phyloP scores from a whole-genome alignment of 2,888 invertebrate species.

The Lithosia quadra region DNA sequence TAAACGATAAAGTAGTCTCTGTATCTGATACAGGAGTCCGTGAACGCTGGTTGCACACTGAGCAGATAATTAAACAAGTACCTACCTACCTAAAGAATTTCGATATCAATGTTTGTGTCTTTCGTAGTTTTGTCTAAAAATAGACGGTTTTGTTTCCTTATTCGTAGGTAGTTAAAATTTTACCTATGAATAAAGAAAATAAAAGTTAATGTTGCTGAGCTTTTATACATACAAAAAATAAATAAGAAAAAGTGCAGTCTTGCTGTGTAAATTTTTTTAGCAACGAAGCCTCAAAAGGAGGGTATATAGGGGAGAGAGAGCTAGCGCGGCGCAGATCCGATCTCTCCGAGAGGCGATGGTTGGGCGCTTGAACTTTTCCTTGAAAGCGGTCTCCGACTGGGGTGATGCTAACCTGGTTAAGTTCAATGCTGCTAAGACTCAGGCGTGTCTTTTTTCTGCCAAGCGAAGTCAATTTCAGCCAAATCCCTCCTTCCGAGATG shows the following conservation, averaged over 20 bases:
- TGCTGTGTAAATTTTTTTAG: neutral
- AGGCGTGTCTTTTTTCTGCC: too few species aligned
- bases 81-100: neutral
- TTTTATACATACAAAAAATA: neutral
- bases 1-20: slow-evolving; percentile 44
- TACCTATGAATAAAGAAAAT: neutral
- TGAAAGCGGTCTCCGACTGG: too few species aligned
- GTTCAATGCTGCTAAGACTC: too few species aligned
- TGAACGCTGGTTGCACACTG: slow-evolving; percentile 15
- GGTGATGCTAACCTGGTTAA: too few species aligned
- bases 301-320: too few species aligned
- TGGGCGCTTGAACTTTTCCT: too few species aligned
- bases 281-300: neutral
- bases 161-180: neutral
- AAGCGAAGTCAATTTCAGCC: too few species aligned
- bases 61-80: neutral
- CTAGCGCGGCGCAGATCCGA: too few species aligned
- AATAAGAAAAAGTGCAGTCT: neutral
- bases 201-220: neutral
- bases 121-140: neutral
- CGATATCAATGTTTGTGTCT: neutral
- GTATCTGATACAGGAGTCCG: slow-evolving; percentile 53
- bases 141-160: too few species aligned
- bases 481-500: too few species aligned
- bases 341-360: too few species aligned